Evolutionary conservation across 2,888 invertebrate species (phyloP), one percentile per base, ranked within the genome.

Genomic region (Drosophila falleni): DNA sequence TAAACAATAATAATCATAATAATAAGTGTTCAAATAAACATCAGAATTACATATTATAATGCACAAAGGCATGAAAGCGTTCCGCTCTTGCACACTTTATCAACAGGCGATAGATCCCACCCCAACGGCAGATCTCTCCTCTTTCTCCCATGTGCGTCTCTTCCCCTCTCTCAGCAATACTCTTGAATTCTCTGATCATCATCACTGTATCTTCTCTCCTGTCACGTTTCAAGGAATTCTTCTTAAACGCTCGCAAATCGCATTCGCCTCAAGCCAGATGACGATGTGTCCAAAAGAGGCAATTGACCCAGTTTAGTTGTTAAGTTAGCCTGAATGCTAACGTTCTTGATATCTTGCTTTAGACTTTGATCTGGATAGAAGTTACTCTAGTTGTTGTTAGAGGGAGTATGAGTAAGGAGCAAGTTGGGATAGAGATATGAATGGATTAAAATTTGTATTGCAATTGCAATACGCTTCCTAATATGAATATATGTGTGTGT

Each of bases 321-420:
- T 11, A 61, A 13, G 5, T 41, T 39, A n/a, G 23, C 33, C 64
- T 63, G 37, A 42, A 85, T 65, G 26, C 29, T 49, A 56, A 84
- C 55, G 26, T 66, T 44, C 23, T 56, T 44, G 47, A 5, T 29
- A 33, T 54, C 47, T 65, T 68, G 50, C 65, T 74, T 69, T 41
- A 49, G 55, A 72, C 60, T 73, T 77, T 69, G 78, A 71, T 80
- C 70, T 76, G 72, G 46, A 71, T 69, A 82, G 67, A 66, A 86
- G 80, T 80, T 61, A 71, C 60, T 65, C 86, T 81, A 74, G 44
- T 60, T 74, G 61, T 56, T 23, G 50, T 42, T 50, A 35, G 19
- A 33, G 11, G 29, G 53, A 39, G 37, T 49, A 33, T 23, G 65
- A 51, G 15, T 75, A 23, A 16, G 56, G 29, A 71, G 46, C 49